A percentile compares a stretch with the other conserved stretches of the same genome.
Evolutionary conservation across 2,888 invertebrate genomes (phyloP).

Genomic region (Aleiodes leptofemur): DNA sequence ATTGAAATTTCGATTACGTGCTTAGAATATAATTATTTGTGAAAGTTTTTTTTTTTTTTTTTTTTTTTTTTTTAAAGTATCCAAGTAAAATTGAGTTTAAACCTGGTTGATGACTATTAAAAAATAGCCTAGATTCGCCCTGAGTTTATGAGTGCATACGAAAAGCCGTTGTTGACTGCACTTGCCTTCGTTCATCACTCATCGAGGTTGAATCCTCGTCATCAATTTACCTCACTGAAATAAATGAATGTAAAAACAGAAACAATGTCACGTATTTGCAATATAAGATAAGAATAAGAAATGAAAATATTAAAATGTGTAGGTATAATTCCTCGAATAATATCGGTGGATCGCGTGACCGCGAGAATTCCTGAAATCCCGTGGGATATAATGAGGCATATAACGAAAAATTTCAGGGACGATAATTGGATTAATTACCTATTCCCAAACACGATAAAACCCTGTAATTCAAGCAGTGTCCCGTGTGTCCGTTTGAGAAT

Average conservation of each 20-base stretch:
- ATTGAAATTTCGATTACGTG: constrained; percentile 21
- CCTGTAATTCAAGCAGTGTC: constrained; percentile 61
- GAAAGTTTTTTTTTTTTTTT: constrained; percentile 3
- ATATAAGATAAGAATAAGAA: constrained; percentile 10
- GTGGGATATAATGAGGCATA: constrained; percentile 62
- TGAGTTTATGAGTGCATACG: too few species aligned
- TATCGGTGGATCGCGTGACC: constrained; percentile 70
- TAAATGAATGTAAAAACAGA: constrained; percentile 5
- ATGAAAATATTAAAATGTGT: constrained; percentile 35
- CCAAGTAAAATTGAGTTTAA: not conserved
- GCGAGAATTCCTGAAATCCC: constrained; percentile 64
- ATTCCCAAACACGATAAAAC: constrained; percentile 60
- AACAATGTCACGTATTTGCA: constrained; percentile 4
- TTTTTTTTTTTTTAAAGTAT: not conserved
- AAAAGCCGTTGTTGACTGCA: not conserved
- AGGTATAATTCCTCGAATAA: constrained; percentile 69
- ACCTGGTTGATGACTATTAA: too few species aligned
- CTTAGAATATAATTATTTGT: not conserved
- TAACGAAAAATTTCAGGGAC: constrained; percentile 55
- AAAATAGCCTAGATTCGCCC: too few species aligned
- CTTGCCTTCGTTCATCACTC: not conserved
- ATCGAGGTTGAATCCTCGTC: not conserved
- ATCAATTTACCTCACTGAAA: too few species aligned
- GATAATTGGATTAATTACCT: constrained; percentile 72
- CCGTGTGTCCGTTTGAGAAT: constrained; percentile 12